Conservation (phyloP, 1,140 invertebrate genomes). For the Ptiloglossa arizonensis region DNA sequence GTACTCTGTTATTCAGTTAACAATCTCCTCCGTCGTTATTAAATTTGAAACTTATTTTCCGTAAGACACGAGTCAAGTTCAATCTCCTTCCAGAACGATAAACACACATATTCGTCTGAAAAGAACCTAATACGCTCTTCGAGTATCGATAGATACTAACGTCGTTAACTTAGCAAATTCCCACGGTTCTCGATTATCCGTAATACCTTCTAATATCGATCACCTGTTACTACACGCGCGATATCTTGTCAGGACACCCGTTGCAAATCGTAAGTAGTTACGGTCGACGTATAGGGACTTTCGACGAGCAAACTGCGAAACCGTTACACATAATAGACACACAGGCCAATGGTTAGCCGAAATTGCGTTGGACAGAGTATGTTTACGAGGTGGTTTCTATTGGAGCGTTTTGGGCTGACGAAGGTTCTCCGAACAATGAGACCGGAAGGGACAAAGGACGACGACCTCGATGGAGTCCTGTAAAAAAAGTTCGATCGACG, state of each 20-base stretch:
- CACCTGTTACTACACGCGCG: neutral
- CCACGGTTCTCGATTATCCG: slow-evolving; percentile 12
- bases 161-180: slow-evolving; percentile 19
- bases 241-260: neutral
- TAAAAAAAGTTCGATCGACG: neutral
- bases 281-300: neutral
- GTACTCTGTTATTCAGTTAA: too few relatives aligned
- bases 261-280: slow-evolving; percentile 12
- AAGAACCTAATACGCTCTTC: too few relatives aligned
- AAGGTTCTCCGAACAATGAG: neutral
- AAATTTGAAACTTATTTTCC: too few relatives aligned
- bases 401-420: neutral
- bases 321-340: slow-evolving; percentile 11
- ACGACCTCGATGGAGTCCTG: neutral
- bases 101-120: too few relatives aligned
- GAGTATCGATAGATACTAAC: neutral
- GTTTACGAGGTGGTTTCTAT: neutral
- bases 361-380: slow-evolving; percentile 13
- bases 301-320: slow-evolving; percentile 25
- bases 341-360: neutral
- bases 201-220: slow-evolving; percentile 21
- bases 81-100: too few relatives aligned
- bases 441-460: neutral
- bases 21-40: too few relatives aligned
- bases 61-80: too few relatives aligned